Conservation (phyloP, 2,888 invertebrate genomes). For the Panzeria rudis region DNA sequence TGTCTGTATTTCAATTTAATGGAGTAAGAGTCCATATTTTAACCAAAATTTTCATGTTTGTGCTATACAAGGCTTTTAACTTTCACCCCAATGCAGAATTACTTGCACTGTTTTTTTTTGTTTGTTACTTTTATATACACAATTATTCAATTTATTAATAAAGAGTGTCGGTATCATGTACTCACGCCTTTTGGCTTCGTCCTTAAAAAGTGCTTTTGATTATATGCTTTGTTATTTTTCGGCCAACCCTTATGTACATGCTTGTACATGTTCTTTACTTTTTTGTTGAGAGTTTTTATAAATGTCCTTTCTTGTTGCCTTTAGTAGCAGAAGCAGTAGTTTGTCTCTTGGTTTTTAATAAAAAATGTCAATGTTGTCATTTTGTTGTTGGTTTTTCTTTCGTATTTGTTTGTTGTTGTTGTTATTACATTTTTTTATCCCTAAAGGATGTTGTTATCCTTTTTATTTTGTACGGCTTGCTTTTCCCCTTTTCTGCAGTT, state of each 20-base stretch:
- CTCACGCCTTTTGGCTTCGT: constrained; percentile 56
- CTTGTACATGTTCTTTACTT: background rate
- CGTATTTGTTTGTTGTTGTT: background rate
- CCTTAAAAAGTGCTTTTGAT: constrained; percentile 7
- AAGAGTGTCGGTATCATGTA: constrained; percentile 55
- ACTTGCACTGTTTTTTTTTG: background rate
- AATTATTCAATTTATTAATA: constrained; percentile 48
- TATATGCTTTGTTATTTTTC: constrained; percentile 33
- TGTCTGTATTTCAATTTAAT: background rate
- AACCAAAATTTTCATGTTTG: background rate
- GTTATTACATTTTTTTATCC: constrained; percentile 62
- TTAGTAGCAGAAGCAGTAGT: background rate
- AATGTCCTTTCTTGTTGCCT: constrained; percentile 3
- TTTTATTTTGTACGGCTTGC: constrained; percentile 49
- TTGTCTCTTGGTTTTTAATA: background rate
- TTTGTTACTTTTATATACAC: background rate
- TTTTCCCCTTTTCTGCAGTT: constrained; percentile 23
- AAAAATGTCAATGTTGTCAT: constrained; percentile 62
- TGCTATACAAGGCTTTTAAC: constrained; percentile 23
- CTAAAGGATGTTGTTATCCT: constrained; percentile 67
- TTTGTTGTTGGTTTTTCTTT: constrained; percentile 25
- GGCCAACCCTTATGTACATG: constrained; percentile 51
- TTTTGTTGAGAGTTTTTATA: background rate
- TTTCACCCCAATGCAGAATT: constrained; percentile 22
- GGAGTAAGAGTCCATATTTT: background rate